phyloP scores from a whole-genome alignment of 2,113 vertebrate genomes.

The Pseudonaja textilis region DNA sequence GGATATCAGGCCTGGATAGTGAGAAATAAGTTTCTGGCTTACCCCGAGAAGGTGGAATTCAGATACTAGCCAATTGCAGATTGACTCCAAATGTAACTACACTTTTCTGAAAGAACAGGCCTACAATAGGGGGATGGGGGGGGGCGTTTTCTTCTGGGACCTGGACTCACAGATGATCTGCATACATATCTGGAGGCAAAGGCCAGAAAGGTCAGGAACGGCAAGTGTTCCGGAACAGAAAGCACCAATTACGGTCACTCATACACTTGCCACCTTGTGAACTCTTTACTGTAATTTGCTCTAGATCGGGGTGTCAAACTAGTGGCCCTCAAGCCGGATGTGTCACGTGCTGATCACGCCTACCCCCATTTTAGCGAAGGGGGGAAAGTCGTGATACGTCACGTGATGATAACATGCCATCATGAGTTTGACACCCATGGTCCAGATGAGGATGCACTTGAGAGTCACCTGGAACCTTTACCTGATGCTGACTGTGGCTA shows the following conservation, averaged over 20 bases:
- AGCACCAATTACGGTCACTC: background rate
- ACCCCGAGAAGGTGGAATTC: background rate
- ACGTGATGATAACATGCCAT: no score
- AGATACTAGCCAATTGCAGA: background rate
- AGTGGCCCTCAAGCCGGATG: no score
- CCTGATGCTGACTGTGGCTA: background rate
- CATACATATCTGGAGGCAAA: background rate
- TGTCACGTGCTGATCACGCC: no score
- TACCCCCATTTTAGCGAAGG: no score
- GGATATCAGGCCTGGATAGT: background rate
- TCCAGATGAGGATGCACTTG: background rate
- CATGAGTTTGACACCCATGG: no score
- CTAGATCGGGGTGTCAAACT: no score
- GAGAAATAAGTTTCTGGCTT: background rate
- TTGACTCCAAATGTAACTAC: background rate
- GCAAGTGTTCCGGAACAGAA: background rate
- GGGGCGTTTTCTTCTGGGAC: background rate
- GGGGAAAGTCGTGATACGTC: no score
- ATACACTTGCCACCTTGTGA: background rate
- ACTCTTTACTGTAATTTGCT: no score
- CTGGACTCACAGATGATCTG: background rate
- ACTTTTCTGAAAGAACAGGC: background rate
- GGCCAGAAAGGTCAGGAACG: background rate
- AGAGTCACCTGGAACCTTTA: background rate
- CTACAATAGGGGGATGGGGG: background rate